A percentile compares a stretch with the other conserved stretches of the same genome.
Evolutionary conservation across 2,797 vertebrate genomes (phyloP).

Genomic region (Darevskia mixta): DNA sequence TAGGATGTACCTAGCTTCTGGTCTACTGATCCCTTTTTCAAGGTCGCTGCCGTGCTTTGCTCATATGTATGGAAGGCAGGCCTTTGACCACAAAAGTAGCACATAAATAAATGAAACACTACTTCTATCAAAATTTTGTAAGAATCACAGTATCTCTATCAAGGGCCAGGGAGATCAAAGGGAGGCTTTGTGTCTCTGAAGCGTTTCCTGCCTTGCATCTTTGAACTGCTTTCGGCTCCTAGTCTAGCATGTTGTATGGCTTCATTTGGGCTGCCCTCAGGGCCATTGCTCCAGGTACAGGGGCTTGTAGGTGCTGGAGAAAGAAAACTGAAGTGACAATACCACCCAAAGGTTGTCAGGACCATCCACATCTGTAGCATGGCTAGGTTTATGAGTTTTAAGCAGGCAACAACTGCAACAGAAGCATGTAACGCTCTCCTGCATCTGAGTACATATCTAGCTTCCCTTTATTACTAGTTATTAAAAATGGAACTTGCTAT

Average conservation of each 20-base stretch:
- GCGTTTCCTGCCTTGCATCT: slow-evolving; percentile 1
- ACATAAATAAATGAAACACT: slow-evolving; percentile 46
- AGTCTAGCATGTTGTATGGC: not conserved
- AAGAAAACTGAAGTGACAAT: not conserved
- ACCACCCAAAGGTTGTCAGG: not conserved
- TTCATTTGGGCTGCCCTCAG: slow-evolving; percentile 19
- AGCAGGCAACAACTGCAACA: not conserved
- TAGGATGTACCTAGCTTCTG: not conserved
- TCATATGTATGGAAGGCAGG: slow-evolving; percentile 8
- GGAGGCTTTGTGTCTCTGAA: slow-evolving; percentile 24
- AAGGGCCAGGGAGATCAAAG: slow-evolving; percentile 38
- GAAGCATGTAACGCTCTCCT: no score
- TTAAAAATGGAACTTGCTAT: not conserved
- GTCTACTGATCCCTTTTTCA: not conserved
- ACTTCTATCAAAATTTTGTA: slow-evolving; percentile 25
- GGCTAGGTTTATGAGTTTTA: not conserved
- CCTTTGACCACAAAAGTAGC: slow-evolving; percentile 34
- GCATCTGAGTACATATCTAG: not conserved
- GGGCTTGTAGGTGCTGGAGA: not conserved
- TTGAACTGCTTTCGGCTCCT: slow-evolving; percentile 24
- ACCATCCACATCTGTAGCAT: not conserved
- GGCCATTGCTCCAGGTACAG: not conserved
- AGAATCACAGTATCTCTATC: slow-evolving; percentile 34
- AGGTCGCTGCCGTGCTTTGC: slow-evolving; percentile 2
- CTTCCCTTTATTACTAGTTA: not conserved